Evolutionary conservation across 2,113 vertebrate species (phyloP).

Genomic region (Orycteropus afer): DNA sequence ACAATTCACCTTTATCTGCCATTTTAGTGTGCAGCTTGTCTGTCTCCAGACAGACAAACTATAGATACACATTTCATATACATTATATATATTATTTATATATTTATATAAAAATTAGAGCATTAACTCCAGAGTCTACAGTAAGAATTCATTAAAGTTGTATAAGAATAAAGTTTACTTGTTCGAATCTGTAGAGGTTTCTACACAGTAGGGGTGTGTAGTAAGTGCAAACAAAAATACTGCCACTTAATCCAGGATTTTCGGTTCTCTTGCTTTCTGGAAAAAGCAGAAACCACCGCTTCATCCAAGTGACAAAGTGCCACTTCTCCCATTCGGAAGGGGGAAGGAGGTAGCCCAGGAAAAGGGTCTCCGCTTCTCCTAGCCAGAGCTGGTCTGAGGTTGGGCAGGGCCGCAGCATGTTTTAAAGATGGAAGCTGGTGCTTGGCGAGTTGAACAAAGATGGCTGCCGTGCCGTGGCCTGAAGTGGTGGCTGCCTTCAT

Average conservation of each 20-base stretch:
- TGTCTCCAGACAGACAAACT: slow-evolving; percentile 83
- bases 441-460: slow-evolving; percentile 47
- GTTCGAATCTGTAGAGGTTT: slow-evolving; percentile 80
- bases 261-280: slow-evolving; percentile 85
- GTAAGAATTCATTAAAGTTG: slow-evolving; percentile 85
- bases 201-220: slow-evolving; percentile 82
- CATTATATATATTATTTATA: slow-evolving; percentile 88
- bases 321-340: slow-evolving; percentile 63
- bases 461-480: slow-evolving; percentile 79
- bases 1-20: slow-evolving; percentile 83
- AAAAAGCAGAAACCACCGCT: slow-evolving; percentile 83
- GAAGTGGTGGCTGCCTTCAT: slow-evolving; percentile 91
- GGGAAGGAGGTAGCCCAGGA: slow-evolving; percentile 58
- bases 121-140: slow-evolving; percentile 85
- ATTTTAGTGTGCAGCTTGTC: slow-evolving; percentile 85
- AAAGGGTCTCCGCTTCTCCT: slow-evolving; percentile 74
- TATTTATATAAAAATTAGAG: slow-evolving; percentile 80
- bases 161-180: slow-evolving; percentile 82
- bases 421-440: slow-evolving; percentile 82
- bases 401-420: slow-evolving; percentile 78
- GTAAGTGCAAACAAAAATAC: slow-evolving; percentile 87
- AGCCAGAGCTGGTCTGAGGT: slow-evolving; percentile 83
- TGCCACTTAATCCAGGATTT: slow-evolving; percentile 85
- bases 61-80: slow-evolving; percentile 87
- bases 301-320: slow-evolving; percentile 79